phyloP scores from a whole-genome alignment of 2,888 invertebrate genomes.

The Cremastinae sp. region DNA sequence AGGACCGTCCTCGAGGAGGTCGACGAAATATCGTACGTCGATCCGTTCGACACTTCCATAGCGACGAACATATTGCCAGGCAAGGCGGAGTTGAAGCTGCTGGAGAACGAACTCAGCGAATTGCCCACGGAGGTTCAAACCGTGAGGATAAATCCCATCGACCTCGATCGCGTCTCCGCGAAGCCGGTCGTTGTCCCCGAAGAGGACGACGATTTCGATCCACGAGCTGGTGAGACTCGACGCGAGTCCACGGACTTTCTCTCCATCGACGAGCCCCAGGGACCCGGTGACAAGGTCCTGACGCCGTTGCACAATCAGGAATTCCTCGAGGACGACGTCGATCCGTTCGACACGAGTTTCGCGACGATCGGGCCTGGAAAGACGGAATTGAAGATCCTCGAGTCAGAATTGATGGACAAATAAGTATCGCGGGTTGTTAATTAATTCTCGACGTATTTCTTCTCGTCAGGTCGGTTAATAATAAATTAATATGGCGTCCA shows the following conservation, averaged over 20 bases:
- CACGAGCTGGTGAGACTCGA: slow-evolving; percentile 78
- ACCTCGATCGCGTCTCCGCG: slow-evolving; percentile 59
- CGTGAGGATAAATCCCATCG: slow-evolving; percentile 67
- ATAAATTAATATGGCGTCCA: slow-evolving; percentile 81
- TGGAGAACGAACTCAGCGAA: slow-evolving; percentile 88
- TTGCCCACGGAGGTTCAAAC: slow-evolving; percentile 80
- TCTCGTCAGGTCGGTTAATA: not conserved
- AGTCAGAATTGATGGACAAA: slow-evolving; percentile 85
- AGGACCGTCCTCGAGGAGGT: slow-evolving; percentile 77
- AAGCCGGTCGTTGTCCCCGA: slow-evolving; percentile 39
- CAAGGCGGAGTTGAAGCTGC: slow-evolving; percentile 88
- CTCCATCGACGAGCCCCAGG: slow-evolving; percentile 82
- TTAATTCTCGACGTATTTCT: not conserved
- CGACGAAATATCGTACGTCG: slow-evolving; percentile 82
- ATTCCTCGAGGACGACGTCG: slow-evolving; percentile 80
- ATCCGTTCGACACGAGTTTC: slow-evolving; percentile 93
- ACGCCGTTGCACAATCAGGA: slow-evolving; percentile 78
- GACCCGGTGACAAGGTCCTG: slow-evolving; percentile 78
- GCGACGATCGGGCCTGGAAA: slow-evolving; percentile 88
- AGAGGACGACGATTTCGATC: slow-evolving; percentile 81
- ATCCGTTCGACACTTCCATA: slow-evolving; percentile 94
- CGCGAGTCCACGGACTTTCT: slow-evolving; percentile 78
- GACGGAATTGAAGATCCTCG: slow-evolving; percentile 89
- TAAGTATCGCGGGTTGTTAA: slow-evolving; percentile 55
- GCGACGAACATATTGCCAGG: slow-evolving; percentile 89